Evolutionary conservation across 1,140 invertebrate species (phyloP).

Genomic region (Sweltsa coloradensis): DNA sequence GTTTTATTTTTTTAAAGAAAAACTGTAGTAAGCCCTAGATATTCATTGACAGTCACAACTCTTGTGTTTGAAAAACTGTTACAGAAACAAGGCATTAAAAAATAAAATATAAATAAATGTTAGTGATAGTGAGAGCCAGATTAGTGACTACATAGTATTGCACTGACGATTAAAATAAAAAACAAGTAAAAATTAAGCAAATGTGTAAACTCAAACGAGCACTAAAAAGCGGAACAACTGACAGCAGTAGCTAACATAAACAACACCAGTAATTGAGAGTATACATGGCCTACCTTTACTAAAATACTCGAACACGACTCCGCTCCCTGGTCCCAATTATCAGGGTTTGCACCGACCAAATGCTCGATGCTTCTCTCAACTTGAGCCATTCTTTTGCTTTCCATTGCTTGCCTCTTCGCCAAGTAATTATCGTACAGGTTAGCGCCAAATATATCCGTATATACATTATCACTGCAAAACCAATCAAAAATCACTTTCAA

Average conservation of each 20-base stretch:
- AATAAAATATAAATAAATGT: background rate
- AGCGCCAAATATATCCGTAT: constrained; percentile 47
- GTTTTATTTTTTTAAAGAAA: too few species aligned
- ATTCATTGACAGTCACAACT: too few species aligned
- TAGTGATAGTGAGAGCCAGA: background rate
- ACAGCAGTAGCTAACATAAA: too few species aligned
- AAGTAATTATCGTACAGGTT: constrained; percentile 46
- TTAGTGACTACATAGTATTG: background rate
- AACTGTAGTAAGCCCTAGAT: too few species aligned
- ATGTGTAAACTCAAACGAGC: too few species aligned
- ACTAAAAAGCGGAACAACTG: too few species aligned
- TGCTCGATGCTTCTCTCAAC: constrained; percentile 7
- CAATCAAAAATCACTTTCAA: background rate
- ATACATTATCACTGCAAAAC: constrained; percentile 40
- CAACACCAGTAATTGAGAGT: background rate
- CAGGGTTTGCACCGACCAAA: constrained; percentile 2
- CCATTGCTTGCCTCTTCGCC: background rate
- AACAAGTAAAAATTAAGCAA: too few species aligned
- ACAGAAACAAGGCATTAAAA: background rate
- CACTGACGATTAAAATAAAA: too few species aligned
- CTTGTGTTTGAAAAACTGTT: too few species aligned
- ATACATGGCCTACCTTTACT: constrained; percentile 7
- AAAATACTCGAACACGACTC: constrained; percentile 10
- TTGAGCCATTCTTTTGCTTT: background rate
- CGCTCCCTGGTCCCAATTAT: constrained; percentile 2